Conservation (phyloP, 2,888 invertebrate genomes). For the Hyles lineata region DNA sequence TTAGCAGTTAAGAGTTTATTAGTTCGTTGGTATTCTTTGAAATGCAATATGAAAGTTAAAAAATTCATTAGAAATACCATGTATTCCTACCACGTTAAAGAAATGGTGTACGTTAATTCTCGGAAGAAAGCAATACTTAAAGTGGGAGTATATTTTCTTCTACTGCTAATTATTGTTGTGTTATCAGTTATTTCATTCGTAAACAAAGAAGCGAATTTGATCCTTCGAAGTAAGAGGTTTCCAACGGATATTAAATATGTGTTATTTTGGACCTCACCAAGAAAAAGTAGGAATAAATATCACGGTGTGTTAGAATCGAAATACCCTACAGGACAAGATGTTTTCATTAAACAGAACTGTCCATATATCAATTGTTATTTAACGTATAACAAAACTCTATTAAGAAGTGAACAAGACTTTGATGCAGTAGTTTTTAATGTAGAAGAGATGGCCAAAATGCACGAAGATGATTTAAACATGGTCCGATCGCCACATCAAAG, state of each 20-base stretch:
- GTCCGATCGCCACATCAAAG: conserved; percentile 60
- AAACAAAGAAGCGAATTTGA: conserved; percentile 34
- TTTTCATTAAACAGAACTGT: conserved; percentile 71
- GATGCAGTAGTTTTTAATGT: conserved; percentile 70
- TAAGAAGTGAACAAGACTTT: conserved; percentile 57
- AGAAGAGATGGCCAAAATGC: conserved; percentile 53
- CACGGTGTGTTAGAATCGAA: conserved; percentile 40
- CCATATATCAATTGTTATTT: conserved; percentile 69
- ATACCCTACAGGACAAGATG: conserved; percentile 56
- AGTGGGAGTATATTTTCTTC: conserved; percentile 46
- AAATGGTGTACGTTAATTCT: conserved; percentile 57
- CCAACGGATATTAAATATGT: conserved; percentile 73
- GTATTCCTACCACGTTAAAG: conserved; percentile 57
- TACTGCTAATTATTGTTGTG: conserved; percentile 46
- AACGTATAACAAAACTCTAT: conserved; percentile 60
- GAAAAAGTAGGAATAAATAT: conserved; percentile 39
- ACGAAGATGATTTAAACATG: conserved; percentile 48
- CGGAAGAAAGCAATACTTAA: conserved; percentile 50
- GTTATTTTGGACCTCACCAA: conserved; percentile 63
- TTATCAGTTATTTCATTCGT: conserved; percentile 55
- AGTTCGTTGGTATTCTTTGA: neutral
- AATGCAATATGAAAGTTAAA: conserved; percentile 1
- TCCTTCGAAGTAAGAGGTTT: conserved; percentile 46
- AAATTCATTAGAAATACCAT: conserved; percentile 26
- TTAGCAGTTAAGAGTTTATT: neutral